A percentile compares a stretch with the other conserved stretches of the same genome.
phyloP scores from a whole-genome alignment of 2,888 invertebrate genomes.

The Hoplodrina ambigua region DNA sequence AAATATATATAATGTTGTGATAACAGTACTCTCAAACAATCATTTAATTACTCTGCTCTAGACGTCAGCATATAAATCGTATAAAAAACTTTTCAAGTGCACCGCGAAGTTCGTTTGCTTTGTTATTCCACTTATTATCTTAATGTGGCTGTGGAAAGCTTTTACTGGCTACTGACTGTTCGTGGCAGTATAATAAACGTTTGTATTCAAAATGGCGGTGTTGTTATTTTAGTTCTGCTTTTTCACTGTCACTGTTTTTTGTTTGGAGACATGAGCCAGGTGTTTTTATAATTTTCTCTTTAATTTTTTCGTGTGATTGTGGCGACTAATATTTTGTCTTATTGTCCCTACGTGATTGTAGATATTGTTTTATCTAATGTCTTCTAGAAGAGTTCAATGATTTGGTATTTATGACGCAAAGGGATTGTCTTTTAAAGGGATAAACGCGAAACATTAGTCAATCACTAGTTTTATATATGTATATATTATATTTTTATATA shows the following conservation, averaged over 20 bases:
- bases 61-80: conserved; percentile 57
- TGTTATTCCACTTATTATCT: conserved; percentile 70
- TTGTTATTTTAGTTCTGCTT: conserved; percentile 50
- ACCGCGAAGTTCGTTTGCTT: conserved; percentile 57
- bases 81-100: conserved; percentile 62
- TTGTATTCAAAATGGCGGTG: conserved; percentile 56
- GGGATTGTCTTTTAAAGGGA: too few relatives aligned
- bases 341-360: background rate
- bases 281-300: conserved; percentile 33
- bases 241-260: conserved; percentile 43
- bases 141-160: conserved; percentile 63
- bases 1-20: too few relatives aligned
- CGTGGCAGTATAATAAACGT: conserved; percentile 62
- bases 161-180: conserved; percentile 63
- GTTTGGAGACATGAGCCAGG: conserved; percentile 31
- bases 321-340: conserved; percentile 1
- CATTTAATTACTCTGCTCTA: conserved; percentile 47
- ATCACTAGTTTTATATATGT: too few relatives aligned
- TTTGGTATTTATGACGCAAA: too few relatives aligned
- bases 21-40: conserved; percentile 12
- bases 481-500: too few relatives aligned
- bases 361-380: background rate
- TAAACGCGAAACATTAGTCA: too few relatives aligned
- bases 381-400: background rate
- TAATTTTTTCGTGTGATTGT: conserved; percentile 8